Base-by-base conservation (phyloP, 2,888 invertebrate species). In the Deroplatys truncata region DNA sequence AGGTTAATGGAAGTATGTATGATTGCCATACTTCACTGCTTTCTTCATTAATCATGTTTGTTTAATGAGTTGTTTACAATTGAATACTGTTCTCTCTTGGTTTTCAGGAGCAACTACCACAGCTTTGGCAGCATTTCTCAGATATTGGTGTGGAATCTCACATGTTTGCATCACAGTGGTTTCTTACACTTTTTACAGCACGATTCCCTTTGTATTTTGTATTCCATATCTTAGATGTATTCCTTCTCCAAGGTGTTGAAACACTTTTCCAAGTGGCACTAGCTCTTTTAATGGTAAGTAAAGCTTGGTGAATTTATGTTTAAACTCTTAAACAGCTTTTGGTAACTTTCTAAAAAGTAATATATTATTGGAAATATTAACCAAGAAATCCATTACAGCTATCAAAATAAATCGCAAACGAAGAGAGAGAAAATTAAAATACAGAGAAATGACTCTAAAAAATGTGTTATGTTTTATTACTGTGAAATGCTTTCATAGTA, bases 91-190 rank as follows among this genome's bases (percentile, higher is more conserved):
- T 82, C 20, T 90, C 82, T 82, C 28, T 85, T 35, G 43, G 29
- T 31, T 84, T 88, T 29, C 93, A 97, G 96, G 98, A 98, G 94
- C 98, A 98, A 94, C 93, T 98, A 91, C 96, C 96, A 0, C 97
- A 97, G 90, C 93, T 98, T 89, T 96, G 97, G 92, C 96, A 96
- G 90, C 98, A 98, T 93, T 98, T 98, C 94, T 95, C 95, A 92
- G 96, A 96, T 94, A 95, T 96, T 95, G 96, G 97, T 88, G 97
- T 99, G 87, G 99, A 99, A 94, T 97, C 98, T 49, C 99, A 99
- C 94, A 99, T 99, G 99, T 99, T 98, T 93, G 99, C 99, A 31
- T 98, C 98, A 9, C 99, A 99, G 94, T 99, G 99, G 99, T 99
- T 99, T 95, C 96, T 99, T 89, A 99, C 99, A 0, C 95, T 99